Conservation (phyloP, 2,888 invertebrate species). For the Agapetus fuscipes region DNA sequence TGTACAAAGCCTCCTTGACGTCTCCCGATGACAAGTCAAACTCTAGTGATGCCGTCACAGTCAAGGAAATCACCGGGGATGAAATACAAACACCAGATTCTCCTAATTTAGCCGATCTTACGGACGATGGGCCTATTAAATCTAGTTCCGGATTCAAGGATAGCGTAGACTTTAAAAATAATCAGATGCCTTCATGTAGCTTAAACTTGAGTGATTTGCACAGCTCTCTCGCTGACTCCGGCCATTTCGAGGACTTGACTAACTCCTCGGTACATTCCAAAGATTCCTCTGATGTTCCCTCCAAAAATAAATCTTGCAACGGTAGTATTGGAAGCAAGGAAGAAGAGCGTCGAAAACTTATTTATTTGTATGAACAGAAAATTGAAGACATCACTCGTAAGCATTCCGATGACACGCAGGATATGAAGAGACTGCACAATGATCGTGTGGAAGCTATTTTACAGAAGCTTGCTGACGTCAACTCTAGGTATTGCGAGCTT, state of each 20-base stretch:
- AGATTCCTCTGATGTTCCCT: constrained; percentile 52
- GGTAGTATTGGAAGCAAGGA: constrained; percentile 48
- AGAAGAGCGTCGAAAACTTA: constrained; percentile 56
- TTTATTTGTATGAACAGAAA: constrained; percentile 62
- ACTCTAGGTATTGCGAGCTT: constrained; percentile 67
- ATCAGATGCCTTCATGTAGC: constrained; percentile 37
- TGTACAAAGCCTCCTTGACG: constrained; percentile 69
- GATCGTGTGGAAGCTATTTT: constrained; percentile 67
- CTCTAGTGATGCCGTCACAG: constrained; percentile 64
- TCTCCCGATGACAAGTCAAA: constrained; percentile 74
- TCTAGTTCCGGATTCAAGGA: constrained; percentile 38
- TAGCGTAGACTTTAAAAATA: constrained; percentile 19
- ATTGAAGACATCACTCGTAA: constrained; percentile 63
- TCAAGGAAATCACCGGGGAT: constrained; percentile 54
- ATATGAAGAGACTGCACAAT: constrained; percentile 68
- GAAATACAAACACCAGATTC: constrained; percentile 44
- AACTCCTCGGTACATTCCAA: constrained; percentile 69
- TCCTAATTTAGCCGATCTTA: constrained; percentile 40
- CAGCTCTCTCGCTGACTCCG: constrained; percentile 75
- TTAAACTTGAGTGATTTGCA: constrained; percentile 51
- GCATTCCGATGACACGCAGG: constrained; percentile 54
- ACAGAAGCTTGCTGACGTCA: constrained; percentile 64
- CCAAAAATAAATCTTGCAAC: constrained; percentile 46
- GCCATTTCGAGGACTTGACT: constrained; percentile 75
- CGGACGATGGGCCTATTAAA: constrained; percentile 32